Evolutionary conservation across 2,888 invertebrate species (phyloP), one percentile per base, ranked within the genome.

Genomic region (Pandemis corylana): DNA sequence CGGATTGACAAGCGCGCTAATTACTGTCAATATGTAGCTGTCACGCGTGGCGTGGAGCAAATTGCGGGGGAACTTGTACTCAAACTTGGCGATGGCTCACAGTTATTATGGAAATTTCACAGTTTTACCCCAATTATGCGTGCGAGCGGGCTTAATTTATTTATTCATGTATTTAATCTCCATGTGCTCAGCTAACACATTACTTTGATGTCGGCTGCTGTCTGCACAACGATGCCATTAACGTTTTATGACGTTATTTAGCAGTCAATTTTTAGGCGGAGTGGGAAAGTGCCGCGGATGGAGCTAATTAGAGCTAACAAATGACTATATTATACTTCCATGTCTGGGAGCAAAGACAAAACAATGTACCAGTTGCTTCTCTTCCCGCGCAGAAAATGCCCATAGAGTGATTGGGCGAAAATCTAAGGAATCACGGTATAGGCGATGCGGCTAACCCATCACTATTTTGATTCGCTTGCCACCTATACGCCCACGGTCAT

Each of bases 11-110:
- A 20, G 59, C 20, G 36, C 36, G 28, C 46, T 65, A 65, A 65
- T 65, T 65, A 65, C 65, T 65, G 65, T 65, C 65, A 65, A 65
- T 65, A 49, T 36, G 46, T 20, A 64, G 65, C 65, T n/a, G 28
- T 49, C 49, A 65, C 36, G 65, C 49, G 28, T 49, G 49, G 28
- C 49, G 49, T 41, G 62, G 5, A 41, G 9, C 65, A 36, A 65
- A 49, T 36, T 65, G 49, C 5, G n/a, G 28, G 49, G 20, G 13
- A 65, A 65, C 13, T 36, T n/a, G 36, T 20, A 46, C 20, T 49
- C 36, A 36, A 65, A 28, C 28, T 49, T 46, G 63, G 10, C 10
- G 42, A 53, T 36, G 15, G 42, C 2, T 42, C 42, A 20, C 56
- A 20, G 68, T 46, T 59, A 68, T 68, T 68, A 68, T 68, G 59